Percentiles rank a stretch among this genome's conserved stretches.
Evolutionary conservation across 2,888 invertebrate species (phyloP).

Genomic region (Cosmorhoe ocellata): DNA sequence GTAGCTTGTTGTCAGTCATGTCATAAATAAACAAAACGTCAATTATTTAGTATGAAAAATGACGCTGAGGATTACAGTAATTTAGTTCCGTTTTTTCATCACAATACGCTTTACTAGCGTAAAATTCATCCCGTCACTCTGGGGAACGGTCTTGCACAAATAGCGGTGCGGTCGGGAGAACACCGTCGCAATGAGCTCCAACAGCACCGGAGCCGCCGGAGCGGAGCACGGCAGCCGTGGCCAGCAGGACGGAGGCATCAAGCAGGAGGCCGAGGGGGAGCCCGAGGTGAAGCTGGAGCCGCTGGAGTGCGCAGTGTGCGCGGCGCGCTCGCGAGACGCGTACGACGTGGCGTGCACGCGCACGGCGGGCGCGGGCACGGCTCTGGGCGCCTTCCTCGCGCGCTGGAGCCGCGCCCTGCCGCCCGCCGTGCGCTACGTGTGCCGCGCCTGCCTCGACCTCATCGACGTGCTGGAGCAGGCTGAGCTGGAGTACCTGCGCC

Average conservation of each 20-base stretch:
- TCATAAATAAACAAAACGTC: background rate
- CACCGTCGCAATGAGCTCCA: conserved; percentile 52
- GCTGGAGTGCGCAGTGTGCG: conserved; percentile 64
- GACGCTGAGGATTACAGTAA: conserved; percentile 3
- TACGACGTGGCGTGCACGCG: conserved; percentile 34
- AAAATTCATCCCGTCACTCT: background rate
- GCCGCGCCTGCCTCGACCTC: conserved; percentile 63
- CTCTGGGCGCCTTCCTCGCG: conserved; percentile 52
- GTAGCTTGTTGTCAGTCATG: background rate
- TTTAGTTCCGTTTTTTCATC: background rate
- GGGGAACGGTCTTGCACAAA: no score
- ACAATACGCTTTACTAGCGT: background rate
- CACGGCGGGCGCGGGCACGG: conserved; percentile 41
- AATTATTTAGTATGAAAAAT: background rate
- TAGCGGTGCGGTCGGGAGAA: conserved; percentile 28
- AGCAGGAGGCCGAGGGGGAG: conserved; percentile 47
- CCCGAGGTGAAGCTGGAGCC: conserved; percentile 57
- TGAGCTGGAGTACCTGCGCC: conserved; percentile 63
- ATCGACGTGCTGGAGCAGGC: conserved; percentile 67
- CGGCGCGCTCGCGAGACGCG: conserved; percentile 48
- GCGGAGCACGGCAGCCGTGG: background rate
- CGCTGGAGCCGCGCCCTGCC: conserved; percentile 46
- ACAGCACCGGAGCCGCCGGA: background rate
- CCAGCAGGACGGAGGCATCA: conserved; percentile 36
- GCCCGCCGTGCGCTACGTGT: conserved; percentile 48